These are phyloP conservation scores for Epinotia nisella DNA, from an alignment of 2,888 invertebrate genomes.

Conservation along the genomic window DNA sequence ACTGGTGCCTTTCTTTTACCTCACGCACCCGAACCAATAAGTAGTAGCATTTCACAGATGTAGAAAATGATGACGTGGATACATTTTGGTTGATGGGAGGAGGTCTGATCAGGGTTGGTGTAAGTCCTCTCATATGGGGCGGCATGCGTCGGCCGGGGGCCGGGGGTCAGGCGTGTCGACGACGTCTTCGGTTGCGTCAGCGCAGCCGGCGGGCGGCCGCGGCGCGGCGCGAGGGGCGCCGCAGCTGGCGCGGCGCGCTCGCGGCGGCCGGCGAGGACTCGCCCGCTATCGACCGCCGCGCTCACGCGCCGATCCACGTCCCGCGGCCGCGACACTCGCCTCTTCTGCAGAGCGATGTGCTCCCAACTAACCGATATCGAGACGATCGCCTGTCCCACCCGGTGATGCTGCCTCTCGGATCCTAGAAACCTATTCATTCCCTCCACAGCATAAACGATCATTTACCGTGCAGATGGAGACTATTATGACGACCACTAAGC, in stretches of 20 bases:
- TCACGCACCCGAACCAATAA: background rate
- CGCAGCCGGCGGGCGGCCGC: slow-evolving; percentile 42
- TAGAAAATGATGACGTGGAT: background rate
- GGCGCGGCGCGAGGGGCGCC: slow-evolving; percentile 47
- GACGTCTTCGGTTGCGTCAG: slow-evolving; percentile 56
- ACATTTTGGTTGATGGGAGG: slow-evolving; percentile 20
- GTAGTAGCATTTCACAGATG: background rate
- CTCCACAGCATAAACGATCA: slow-evolving; percentile 23
- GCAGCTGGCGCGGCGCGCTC: slow-evolving; percentile 49
- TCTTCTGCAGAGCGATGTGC: slow-evolving; percentile 47
- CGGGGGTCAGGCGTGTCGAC: slow-evolving; percentile 49
- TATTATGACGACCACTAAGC: slow-evolving; percentile 63
- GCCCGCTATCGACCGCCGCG: slow-evolving; percentile 63
- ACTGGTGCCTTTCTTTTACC: too few relatives aligned
- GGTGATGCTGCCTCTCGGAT: slow-evolving; percentile 42
- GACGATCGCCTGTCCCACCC: slow-evolving; percentile 46
- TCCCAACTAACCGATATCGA: slow-evolving; percentile 45
- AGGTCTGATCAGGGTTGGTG: slow-evolving; percentile 34
- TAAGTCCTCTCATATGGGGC: slow-evolving; percentile 17
- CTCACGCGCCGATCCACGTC: slow-evolving; percentile 58
- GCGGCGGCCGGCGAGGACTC: slow-evolving; percentile 54
- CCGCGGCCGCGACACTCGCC: slow-evolving; percentile 41
- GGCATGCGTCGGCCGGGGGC: slow-evolving; percentile 16
- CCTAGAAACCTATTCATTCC: slow-evolving; percentile 34
- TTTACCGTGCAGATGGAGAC: slow-evolving; percentile 52